Conservation (phyloP, 1,140 invertebrate species). For the Lepidurus couesii region DNA sequence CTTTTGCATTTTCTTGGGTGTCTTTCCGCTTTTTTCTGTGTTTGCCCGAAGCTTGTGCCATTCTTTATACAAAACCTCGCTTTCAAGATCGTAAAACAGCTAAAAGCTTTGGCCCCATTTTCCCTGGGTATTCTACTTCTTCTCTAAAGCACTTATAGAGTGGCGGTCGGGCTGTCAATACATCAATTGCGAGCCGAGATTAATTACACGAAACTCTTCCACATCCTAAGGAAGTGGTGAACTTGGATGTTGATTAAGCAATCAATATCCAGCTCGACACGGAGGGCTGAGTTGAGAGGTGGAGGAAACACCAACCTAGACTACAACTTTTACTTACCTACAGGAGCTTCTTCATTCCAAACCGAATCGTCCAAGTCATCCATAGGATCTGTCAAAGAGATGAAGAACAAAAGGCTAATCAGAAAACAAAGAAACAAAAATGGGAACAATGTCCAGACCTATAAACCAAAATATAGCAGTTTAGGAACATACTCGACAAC, state of each 20-base stretch:
- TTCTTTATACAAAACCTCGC: not conserved
- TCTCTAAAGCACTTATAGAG: not conserved
- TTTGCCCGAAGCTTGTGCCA: not conserved
- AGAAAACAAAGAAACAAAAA: not conserved
- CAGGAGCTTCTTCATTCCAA: slow-evolving; percentile 82
- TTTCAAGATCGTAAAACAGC: not conserved
- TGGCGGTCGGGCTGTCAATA: not conserved
- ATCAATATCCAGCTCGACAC: not conserved
- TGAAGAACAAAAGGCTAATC: slow-evolving; percentile 40
- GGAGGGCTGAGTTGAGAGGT: not conserved
- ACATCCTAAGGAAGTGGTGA: not conserved
- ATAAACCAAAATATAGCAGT: too few species aligned
- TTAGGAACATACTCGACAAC: too few species aligned
- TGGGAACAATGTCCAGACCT: not conserved
- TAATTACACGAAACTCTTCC: not conserved
- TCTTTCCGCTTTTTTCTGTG: not conserved
- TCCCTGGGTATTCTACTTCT: not conserved
- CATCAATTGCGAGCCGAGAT: not conserved
- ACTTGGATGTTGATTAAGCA: slow-evolving; percentile 8
- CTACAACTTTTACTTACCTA: slow-evolving; percentile 58
- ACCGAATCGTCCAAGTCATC: slow-evolving; percentile 84
- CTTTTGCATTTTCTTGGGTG: not conserved
- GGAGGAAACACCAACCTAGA: not conserved
- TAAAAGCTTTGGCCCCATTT: slow-evolving; percentile 10
- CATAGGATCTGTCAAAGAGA: slow-evolving; percentile 70